A percentile compares a stretch with the other conserved stretches of the same genome.
phyloP scores from a whole-genome alignment of 2,797 vertebrate genomes.

The Helostoma temminkii region DNA sequence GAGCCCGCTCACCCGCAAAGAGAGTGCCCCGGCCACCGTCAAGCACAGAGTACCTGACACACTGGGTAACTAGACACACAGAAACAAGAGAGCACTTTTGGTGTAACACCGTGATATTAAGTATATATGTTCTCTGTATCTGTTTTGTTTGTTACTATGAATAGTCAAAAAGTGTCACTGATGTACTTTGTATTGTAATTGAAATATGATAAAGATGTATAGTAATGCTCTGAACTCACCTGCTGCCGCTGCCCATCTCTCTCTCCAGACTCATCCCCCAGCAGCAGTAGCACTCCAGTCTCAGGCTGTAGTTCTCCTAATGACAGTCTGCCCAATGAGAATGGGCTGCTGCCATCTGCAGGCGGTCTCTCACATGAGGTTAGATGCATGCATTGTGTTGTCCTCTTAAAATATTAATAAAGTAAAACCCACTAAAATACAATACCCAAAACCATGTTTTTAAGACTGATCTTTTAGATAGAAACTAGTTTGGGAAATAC shows the following conservation, averaged over 20 bases:
- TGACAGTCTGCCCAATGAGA: constrained; percentile 91
- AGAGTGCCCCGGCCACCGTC: constrained; percentile 91
- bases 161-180: too few species aligned
- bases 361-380: constrained; percentile 89
- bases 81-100: too few species aligned
- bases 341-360: constrained; percentile 86
- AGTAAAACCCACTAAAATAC: neutral
- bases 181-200: neutral
- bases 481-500: neutral
- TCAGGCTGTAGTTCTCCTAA: constrained; percentile 97
- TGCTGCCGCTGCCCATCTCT: constrained; percentile 4
- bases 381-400: neutral
- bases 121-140: neutral
- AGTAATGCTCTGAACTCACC: neutral
- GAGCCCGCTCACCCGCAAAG: constrained; percentile 94
- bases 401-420: constrained; percentile 1
- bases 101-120: too few species aligned
- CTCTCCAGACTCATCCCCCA: constrained; percentile 91
- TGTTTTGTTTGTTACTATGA: neutral
- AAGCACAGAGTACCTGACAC: constrained; percentile 88
- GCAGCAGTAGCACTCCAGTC: constrained; percentile 95
- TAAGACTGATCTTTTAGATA: neutral
- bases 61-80: constrained; percentile 82
- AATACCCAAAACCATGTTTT: neutral
- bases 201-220: neutral